phyloP scores from a whole-genome alignment of 1,140 invertebrate genomes.

The Papilio polytes region DNA sequence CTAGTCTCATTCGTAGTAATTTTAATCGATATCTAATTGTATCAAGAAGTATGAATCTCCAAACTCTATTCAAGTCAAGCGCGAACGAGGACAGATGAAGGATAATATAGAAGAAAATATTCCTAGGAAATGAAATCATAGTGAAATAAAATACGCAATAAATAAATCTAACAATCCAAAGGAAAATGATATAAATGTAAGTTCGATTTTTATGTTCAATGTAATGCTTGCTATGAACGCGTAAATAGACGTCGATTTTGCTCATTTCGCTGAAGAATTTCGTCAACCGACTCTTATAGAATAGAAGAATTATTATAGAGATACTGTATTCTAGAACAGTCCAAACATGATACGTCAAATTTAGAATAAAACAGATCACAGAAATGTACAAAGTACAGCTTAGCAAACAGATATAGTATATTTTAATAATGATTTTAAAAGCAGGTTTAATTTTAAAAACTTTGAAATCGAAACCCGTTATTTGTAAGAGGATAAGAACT shows the following conservation, averaged over 20 bases:
- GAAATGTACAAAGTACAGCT: constrained; percentile 51
- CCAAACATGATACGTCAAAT: constrained; percentile 58
- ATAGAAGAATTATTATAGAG: constrained; percentile 55
- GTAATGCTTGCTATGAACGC: constrained; percentile 58
- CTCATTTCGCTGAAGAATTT: constrained; percentile 56
- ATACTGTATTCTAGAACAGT: constrained; percentile 63
- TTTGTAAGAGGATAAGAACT: constrained; percentile 55
- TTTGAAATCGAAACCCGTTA: constrained; percentile 68
- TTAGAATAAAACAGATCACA: constrained; percentile 53
- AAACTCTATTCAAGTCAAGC: constrained; percentile 69
- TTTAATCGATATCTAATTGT: constrained; percentile 63
- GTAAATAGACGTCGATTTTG: constrained; percentile 59
- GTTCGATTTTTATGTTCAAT: constrained; percentile 47
- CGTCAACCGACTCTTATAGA: constrained; percentile 54
- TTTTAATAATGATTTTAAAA: constrained; percentile 44
- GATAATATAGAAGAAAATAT: constrained; percentile 55
- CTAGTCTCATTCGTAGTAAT: constrained; percentile 59
- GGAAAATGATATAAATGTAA: constrained; percentile 46
- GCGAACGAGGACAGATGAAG: constrained; percentile 59
- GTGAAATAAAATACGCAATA: constrained; percentile 59
- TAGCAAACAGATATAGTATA: constrained; percentile 59
- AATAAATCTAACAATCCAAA: constrained; percentile 58
- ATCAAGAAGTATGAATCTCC: constrained; percentile 66
- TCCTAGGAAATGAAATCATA: constrained; percentile 50
- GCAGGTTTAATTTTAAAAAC: constrained; percentile 53